phyloP scores from a whole-genome alignment of 2,797 vertebrate genomes.

The Halcyon badia region DNA sequence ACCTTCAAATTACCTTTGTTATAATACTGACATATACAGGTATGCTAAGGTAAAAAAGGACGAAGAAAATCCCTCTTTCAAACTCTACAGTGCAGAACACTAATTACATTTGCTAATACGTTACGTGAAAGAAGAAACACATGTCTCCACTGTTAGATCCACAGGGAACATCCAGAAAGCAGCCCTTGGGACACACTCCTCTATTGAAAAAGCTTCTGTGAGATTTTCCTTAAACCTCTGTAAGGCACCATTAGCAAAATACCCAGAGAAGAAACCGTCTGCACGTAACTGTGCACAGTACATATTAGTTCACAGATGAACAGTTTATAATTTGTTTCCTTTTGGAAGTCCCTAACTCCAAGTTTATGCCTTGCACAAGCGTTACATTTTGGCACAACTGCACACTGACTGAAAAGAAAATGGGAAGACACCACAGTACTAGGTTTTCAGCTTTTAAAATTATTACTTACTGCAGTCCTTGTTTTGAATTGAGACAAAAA shows the following conservation, averaged over 20 bases:
- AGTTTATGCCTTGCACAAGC: neutral
- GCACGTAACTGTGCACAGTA: neutral
- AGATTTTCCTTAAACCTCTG: neutral
- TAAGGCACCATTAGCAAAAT: neutral
- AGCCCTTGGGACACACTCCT: neutral
- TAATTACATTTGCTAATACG: neutral
- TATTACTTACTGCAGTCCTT: neutral
- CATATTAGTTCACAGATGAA: neutral
- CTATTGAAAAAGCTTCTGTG: neutral
- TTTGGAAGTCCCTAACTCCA: neutral
- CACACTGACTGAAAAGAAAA: neutral
- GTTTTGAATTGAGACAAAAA: neutral
- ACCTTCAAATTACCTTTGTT: neutral
- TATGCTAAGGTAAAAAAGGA: neutral
- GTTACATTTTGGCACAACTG: neutral
- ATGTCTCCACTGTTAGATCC: neutral
- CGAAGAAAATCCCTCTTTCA: neutral
- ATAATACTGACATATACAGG: neutral
- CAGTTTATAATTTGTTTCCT: neutral
- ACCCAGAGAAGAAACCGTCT: neutral
- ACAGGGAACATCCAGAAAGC: neutral
- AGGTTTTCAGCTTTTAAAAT: neutral
- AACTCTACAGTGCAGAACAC: neutral
- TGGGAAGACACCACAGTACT: neutral
- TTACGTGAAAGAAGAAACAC: neutral